These are phyloP conservation scores for Speoplatyrhinus poulsoni DNA, from an alignment of 2,113 vertebrate species.

Conservation along the genomic window DNA sequence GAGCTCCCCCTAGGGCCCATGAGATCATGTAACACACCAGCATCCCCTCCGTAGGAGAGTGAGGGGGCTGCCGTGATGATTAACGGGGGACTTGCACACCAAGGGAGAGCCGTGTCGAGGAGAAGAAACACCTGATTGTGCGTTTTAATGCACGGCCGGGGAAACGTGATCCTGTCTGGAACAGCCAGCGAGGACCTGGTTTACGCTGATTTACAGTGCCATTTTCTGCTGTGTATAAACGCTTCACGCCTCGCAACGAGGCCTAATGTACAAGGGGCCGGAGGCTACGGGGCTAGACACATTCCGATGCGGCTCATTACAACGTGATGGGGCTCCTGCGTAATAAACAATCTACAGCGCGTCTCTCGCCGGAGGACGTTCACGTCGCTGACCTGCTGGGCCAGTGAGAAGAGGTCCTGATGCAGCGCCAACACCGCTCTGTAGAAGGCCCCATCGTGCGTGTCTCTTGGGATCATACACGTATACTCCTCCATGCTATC, in stretches of 20 bases:
- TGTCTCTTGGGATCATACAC: slow-evolving; percentile 97
- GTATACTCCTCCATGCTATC: slow-evolving; percentile 99
- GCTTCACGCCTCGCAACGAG: slow-evolving; percentile 37
- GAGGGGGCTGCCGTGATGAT: slow-evolving; percentile 14
- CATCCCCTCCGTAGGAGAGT: neutral
- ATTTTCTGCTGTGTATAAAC: slow-evolving; percentile 6
- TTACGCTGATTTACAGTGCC: slow-evolving; percentile 21
- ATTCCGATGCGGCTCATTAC: slow-evolving; percentile 23
- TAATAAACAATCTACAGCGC: slow-evolving; percentile 22
- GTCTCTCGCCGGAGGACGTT: slow-evolving; percentile 7
- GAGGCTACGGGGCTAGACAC: neutral
- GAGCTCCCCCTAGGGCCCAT: slow-evolving; percentile 39
- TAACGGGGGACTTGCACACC: slow-evolving; percentile 43
- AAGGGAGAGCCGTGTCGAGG: slow-evolving; percentile 7
- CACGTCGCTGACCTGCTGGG: slow-evolving; percentile 86
- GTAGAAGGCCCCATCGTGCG: slow-evolving; percentile 96
- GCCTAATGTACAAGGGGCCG: slow-evolving; percentile 40
- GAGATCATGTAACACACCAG: slow-evolving; percentile 41
- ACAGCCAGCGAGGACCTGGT: slow-evolving; percentile 25
- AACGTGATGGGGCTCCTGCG: slow-evolving; percentile 37
- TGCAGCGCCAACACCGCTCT: slow-evolving; percentile 94
- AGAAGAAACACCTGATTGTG: slow-evolving; percentile 17
- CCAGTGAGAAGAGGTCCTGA: slow-evolving; percentile 97
- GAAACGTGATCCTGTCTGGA: slow-evolving; percentile 42
- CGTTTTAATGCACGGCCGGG: slow-evolving; percentile 34